Conservation (phyloP, 1,140 invertebrate genomes). For the Zaprionus camerounensis region DNA sequence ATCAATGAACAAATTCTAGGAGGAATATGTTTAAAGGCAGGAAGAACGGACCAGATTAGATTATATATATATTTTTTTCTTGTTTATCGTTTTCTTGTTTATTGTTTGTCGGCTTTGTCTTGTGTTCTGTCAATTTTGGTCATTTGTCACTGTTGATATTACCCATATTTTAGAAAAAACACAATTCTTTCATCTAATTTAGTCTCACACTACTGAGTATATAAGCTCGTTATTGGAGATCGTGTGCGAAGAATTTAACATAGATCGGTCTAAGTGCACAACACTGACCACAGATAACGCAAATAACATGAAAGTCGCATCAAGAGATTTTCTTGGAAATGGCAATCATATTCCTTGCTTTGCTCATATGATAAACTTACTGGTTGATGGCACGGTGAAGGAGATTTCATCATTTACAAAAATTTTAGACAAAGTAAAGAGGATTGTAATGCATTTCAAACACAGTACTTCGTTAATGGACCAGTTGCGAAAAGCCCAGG, state of each 20-base stretch:
- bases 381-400: background rate
- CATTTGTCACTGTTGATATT: conserved; percentile 18
- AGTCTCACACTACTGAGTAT: no score
- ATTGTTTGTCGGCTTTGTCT: conserved; percentile 27
- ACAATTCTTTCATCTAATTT: no score
- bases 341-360: conserved; percentile 7
- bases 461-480: conserved; percentile 12
- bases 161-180: background rate
- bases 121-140: conserved; percentile 15
- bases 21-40: no score
- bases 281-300: conserved; percentile 11
- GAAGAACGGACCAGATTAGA: background rate
- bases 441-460: conserved; percentile 9
- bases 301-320: no score
- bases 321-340: background rate
- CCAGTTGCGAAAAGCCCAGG: conserved; percentile 10
- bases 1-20: no score
- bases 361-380: background rate
- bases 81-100: conserved; percentile 29
- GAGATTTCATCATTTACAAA: conserved; percentile 5
- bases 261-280: conserved; percentile 23
- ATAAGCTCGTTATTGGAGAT: conserved; percentile 10
- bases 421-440: conserved; percentile 9
- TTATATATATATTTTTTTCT: conserved; percentile 16
- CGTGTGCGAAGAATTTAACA: conserved; percentile 23